A percentile compares a stretch with the other conserved stretches of the same genome.
Conservation (phyloP, 2,888 invertebrate genomes). For the Cyrtodaria siliqua region DNA sequence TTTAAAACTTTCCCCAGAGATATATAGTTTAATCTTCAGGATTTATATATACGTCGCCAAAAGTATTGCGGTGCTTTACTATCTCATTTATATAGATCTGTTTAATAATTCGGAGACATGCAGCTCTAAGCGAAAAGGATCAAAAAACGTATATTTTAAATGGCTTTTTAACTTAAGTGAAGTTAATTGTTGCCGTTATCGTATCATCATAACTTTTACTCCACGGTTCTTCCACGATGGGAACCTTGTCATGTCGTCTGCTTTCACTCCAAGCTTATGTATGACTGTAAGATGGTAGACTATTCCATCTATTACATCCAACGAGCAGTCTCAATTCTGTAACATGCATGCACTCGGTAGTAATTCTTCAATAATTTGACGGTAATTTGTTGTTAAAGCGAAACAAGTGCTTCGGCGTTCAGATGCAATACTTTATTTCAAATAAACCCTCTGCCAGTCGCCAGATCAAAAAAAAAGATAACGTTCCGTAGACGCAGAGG, state of each 20-base stretch:
- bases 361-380: slow-evolving; percentile 51
- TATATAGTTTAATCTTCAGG: slow-evolving; percentile 29
- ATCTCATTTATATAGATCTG: too few species aligned
- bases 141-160: too few species aligned
- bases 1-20: slow-evolving; percentile 9
- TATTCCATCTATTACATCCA: too few species aligned
- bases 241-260: too few species aligned
- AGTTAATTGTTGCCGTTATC: too few species aligned
- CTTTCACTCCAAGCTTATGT: too few species aligned
- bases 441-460: slow-evolving; percentile 23
- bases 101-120: too few species aligned
- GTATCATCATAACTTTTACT: too few species aligned
- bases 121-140: too few species aligned
- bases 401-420: slow-evolving; percentile 48
- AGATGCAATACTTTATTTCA: slow-evolving; percentile 35
- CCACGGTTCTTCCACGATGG: too few species aligned
- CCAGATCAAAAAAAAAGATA: slow-evolving; percentile 15
- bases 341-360: slow-evolving; percentile 36
- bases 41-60: slow-evolving; percentile 47
- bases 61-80: background rate
- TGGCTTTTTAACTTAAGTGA: too few species aligned
- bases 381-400: slow-evolving; percentile 50
- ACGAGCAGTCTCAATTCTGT: slow-evolving; percentile 20
- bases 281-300: too few species aligned
- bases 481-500: slow-evolving; percentile 24